phyloP scores from a whole-genome alignment of 2,888 invertebrate genomes.

The Rhagophthalmus giganteus region DNA sequence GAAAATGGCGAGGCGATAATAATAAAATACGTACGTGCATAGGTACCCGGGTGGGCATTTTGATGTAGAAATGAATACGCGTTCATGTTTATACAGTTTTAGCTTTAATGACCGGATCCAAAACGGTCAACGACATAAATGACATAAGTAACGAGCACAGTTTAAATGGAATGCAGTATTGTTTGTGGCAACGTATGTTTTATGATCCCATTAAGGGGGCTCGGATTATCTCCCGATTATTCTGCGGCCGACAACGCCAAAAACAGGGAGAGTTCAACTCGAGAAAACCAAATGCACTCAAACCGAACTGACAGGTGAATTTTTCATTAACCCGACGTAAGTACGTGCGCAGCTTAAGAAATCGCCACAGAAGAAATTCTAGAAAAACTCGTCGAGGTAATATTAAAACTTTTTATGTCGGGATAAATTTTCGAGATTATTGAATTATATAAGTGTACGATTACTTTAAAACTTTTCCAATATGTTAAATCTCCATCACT shows the following conservation, averaged over 20 bases:
- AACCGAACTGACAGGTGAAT: conserved; percentile 19
- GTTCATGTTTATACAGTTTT: not conserved
- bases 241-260: not conserved
- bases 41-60: not conserved
- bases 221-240: conserved; percentile 3
- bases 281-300: conserved; percentile 8
- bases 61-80: not conserved
- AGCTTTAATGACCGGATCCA: not conserved
- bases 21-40: too few species aligned
- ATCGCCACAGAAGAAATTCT: not conserved
- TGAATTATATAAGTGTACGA: too few species aligned
- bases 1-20: not conserved
- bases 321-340: conserved; percentile 15
- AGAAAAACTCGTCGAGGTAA: not conserved
- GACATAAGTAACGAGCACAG: not conserved
- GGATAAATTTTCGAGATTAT: too few species aligned
- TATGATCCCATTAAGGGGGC: not conserved
- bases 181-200: conserved; percentile 1
- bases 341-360: conserved; percentile 5
- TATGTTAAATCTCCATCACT: too few species aligned
- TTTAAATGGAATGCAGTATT: not conserved
- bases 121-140: not conserved
- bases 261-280: not conserved
- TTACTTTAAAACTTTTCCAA: too few species aligned
- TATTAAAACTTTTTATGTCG: conserved; percentile 4